phyloP scores from a whole-genome alignment of 2,797 vertebrate genomes.

The Manis pentadactyla region DNA sequence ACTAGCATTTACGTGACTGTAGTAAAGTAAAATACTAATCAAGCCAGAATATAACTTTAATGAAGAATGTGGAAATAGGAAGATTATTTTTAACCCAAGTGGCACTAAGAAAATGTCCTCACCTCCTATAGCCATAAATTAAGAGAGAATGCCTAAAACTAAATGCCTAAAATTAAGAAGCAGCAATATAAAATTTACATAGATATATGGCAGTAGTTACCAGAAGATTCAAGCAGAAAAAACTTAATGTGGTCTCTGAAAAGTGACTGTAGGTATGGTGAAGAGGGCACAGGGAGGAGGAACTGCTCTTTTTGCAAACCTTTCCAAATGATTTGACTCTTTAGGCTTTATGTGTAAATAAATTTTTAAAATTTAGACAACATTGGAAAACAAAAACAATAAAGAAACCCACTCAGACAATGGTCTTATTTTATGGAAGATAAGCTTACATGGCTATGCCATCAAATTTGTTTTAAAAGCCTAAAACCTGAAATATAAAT shows the following conservation, averaged over 20 bases:
- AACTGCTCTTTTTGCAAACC: not conserved
- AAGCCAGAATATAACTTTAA: not conserved
- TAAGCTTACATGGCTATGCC: not conserved
- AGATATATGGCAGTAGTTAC: not conserved
- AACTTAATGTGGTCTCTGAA: not conserved
- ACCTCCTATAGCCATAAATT: not conserved
- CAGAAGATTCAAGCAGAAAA: constrained; percentile 1
- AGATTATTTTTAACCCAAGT: not conserved
- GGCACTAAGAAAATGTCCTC: not conserved
- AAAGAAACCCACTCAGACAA: not conserved
- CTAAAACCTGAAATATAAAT: not conserved
- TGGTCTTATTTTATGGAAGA: not conserved
- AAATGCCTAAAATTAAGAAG: not conserved
- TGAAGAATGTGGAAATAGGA: not conserved
- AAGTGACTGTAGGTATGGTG: not conserved
- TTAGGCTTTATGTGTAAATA: not conserved
- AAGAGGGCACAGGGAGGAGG: not conserved
- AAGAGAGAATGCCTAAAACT: constrained; percentile 33
- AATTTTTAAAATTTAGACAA: not conserved
- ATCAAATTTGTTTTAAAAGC: not conserved
- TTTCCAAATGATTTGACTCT: not conserved
- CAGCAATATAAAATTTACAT: not conserved
- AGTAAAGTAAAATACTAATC: not conserved
- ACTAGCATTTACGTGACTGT: not conserved
- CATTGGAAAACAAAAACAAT: not conserved